Base-by-base conservation (phyloP, 2,113 vertebrate genomes). In the Hemiprocne comata region DNA sequence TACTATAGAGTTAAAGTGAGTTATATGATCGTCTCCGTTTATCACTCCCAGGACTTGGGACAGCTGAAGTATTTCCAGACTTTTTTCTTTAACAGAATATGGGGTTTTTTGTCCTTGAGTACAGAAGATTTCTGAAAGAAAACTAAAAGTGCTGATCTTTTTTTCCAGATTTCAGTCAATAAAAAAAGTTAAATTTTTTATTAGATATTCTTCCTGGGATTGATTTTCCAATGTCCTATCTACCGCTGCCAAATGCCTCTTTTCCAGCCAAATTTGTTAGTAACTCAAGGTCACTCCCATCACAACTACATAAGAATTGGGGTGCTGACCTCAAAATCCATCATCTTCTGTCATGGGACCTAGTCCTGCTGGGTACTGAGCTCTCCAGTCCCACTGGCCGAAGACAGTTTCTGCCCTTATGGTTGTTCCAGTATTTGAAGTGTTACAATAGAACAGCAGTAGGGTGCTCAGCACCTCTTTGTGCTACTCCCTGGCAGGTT, bases 261-360 rank as follows among this genome's bases (percentile, higher is more conserved):
- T 79, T 85, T 91, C 23, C 66, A 94, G 46, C 8, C 40, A 87
- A 78, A 85, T 53, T 73, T 89, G 40, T 57, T 65, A 50, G 57
- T 69, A 60, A 53, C 83, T 86, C 67, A 38, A 78, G 93, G 95
- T 87, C 84, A 83, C 34, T 84, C 69, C 86, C 65, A 88, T 83
- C 89, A 92, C 80, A 87, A 74, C 54, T 60, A 89, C 66, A 29
- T 57, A 91, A 87, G 87, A 91, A 89, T 61, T 84, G 66, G 34
- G 79, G 83, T 86, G 80, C 57, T 92, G 83, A 93, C 86, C 86
- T 84, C 72, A 84, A 94, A 90, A 95, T 87, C 90, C 91, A 93
- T 92, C 91, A 86, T 77, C 65, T 84, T 93, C 76, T 86, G 86
- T 88, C 92, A 55, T 11, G 24, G 46, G 67, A 74, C n/a, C 34